A percentile compares a stretch with the other conserved stretches of the same genome.
phyloP scores from a whole-genome alignment of 1,140 invertebrate genomes.

The Pollicipes pollicipes region DNA sequence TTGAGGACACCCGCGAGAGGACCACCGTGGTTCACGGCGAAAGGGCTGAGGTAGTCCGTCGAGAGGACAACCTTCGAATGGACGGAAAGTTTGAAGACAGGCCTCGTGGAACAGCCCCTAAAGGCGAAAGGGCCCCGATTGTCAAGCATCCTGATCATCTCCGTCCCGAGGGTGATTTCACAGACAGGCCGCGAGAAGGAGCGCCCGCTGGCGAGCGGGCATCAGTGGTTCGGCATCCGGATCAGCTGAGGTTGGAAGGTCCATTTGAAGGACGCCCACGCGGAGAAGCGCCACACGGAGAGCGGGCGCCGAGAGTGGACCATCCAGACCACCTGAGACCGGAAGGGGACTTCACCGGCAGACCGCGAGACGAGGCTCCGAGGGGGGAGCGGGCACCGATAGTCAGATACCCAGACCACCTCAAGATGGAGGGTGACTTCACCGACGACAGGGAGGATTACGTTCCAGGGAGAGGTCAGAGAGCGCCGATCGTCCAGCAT shows the following conservation, averaged over 20 bases:
- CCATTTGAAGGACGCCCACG: too few relatives aligned
- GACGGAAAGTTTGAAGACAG: conserved; percentile 32
- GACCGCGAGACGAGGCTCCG: conserved; percentile 18
- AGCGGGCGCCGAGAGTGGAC: conserved; percentile 26
- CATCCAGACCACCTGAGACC: conserved; percentile 36
- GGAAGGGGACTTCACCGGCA: conserved; percentile 29
- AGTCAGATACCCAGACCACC: conserved; percentile 30
- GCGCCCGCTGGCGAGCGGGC: conserved; percentile 21
- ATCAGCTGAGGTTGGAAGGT: too few relatives aligned
- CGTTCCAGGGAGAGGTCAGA: too few relatives aligned
- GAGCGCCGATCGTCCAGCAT: too few relatives aligned
- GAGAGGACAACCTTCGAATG: conserved; percentile 35
- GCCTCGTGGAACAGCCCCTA: conserved; percentile 9
- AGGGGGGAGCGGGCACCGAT: conserved; percentile 23
- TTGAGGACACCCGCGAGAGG: conserved; percentile 22
- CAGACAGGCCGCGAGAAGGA: conserved; percentile 9
- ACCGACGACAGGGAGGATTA: too few relatives aligned
- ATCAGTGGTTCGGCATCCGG: too few relatives aligned
- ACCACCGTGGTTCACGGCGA: conserved; percentile 25
- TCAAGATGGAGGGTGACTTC: conserved; percentile 37
- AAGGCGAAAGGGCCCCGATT: conserved; percentile 17
- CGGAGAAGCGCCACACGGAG: conserved; percentile 7
- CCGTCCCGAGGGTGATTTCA: conserved; percentile 18
- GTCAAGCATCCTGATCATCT: conserved; percentile 20
- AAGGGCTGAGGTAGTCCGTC: conserved; percentile 28